phyloP scores from a whole-genome alignment of 2,888 invertebrate genomes.

The Abrostola tripartita region DNA sequence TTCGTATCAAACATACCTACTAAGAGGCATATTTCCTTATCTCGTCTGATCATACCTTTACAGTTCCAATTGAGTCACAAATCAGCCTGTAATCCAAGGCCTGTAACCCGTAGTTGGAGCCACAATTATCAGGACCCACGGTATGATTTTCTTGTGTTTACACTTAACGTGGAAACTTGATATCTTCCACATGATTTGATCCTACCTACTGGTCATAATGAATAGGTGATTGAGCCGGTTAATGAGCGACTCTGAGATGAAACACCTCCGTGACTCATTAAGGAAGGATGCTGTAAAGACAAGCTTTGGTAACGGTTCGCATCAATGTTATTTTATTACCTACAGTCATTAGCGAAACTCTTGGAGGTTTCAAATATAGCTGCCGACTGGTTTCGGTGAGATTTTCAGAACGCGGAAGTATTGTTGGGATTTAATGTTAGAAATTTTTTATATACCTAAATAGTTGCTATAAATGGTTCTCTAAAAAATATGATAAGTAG shows the following conservation, averaged over 20 bases:
- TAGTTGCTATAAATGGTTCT: too few species aligned
- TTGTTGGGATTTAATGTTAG: too few species aligned
- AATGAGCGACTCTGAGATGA: conserved; percentile 17
- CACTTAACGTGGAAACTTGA: conserved; percentile 29
- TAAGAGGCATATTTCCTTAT: not conserved
- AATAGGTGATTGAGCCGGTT: conserved; percentile 19
- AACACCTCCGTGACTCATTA: conserved; percentile 30
- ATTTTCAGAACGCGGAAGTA: too few species aligned
- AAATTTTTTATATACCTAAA: too few species aligned
- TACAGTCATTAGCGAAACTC: too few species aligned
- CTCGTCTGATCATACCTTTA: not conserved
- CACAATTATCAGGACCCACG: conserved; percentile 16
- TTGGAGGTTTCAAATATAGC: too few species aligned
- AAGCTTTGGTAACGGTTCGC: conserved; percentile 19
- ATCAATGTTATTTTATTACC: too few species aligned
- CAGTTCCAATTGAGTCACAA: not conserved
- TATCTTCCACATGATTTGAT: conserved; percentile 19
- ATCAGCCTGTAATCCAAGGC: conserved; percentile 16
- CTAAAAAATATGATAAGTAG: too few species aligned
- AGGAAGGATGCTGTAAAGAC: conserved; percentile 40
- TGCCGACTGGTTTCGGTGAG: not conserved
- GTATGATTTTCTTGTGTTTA: conserved; percentile 36
- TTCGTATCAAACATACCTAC: not conserved
- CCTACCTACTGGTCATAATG: not conserved
- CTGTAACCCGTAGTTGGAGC: not conserved